A percentile compares a stretch with the other conserved stretches of the same genome.
These are phyloP conservation scores for Conopomorpha cramerella DNA, from an alignment of 1,140 invertebrate species.

Conservation along the genomic window DNA sequence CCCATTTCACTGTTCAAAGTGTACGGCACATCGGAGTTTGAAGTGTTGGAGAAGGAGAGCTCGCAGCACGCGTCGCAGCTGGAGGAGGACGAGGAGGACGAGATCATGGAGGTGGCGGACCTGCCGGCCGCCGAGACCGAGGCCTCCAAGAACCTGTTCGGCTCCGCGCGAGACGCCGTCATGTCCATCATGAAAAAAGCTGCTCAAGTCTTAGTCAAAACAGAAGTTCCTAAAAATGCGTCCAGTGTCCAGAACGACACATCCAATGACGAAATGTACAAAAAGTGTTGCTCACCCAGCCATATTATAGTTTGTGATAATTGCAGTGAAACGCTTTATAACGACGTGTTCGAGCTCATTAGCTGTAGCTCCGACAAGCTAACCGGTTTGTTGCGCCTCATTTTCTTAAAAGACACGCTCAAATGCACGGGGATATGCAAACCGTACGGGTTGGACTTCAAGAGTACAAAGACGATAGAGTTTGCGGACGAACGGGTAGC, in stretches of 20 bases:
- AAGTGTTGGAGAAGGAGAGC: slow-evolving; percentile 81
- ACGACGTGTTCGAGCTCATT: slow-evolving; percentile 67
- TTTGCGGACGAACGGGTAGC: slow-evolving; percentile 46
- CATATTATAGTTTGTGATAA: slow-evolving; percentile 73
- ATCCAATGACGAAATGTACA: slow-evolving; percentile 48
- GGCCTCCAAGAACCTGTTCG: slow-evolving; percentile 73
- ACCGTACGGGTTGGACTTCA: slow-evolving; percentile 64
- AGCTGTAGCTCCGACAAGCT: slow-evolving; percentile 66
- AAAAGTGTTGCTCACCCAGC: slow-evolving; percentile 65
- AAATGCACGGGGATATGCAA: slow-evolving; percentile 61
- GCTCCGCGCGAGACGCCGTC: slow-evolving; percentile 82
- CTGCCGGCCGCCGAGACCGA: slow-evolving; percentile 44
- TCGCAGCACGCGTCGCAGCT: slow-evolving; percentile 62
- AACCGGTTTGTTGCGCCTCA: slow-evolving; percentile 58
- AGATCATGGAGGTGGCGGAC: slow-evolving; percentile 59
- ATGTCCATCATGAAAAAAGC: slow-evolving; percentile 89
- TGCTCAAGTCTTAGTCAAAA: slow-evolving; percentile 77
- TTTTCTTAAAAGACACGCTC: slow-evolving; percentile 61
- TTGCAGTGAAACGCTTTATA: slow-evolving; percentile 69
- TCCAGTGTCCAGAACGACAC: slow-evolving; percentile 45
- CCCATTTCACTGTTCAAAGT: slow-evolving; percentile 91
- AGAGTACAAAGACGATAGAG: slow-evolving; percentile 52
- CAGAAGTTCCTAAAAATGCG: slow-evolving; percentile 62
- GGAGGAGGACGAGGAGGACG: slow-evolving; percentile 69
- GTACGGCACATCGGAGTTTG: slow-evolving; percentile 90